Percentiles rank a stretch among this genome's conserved stretches.
These are phyloP conservation scores for Caenorhabditis remanei DNA, from an alignment of 1,140 invertebrate species.

Conservation along the genomic window DNA sequence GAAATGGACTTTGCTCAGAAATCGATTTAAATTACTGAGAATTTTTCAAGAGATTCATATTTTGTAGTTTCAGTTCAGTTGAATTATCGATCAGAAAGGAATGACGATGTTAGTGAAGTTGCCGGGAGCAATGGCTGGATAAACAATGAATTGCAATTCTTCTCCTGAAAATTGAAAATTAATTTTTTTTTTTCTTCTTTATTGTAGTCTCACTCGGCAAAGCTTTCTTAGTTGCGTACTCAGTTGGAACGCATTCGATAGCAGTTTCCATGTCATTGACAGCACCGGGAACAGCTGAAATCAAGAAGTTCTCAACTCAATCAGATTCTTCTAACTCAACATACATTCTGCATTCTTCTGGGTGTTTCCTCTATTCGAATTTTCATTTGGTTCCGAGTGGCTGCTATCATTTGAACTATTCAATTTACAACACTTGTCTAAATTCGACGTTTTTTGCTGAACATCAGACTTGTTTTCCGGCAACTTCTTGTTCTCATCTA, in stretches of 20 bases:
- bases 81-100: neutral
- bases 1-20: too few relatives aligned
- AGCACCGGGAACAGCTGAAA: neutral
- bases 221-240: slow-evolving; percentile 15
- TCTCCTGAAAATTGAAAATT: neutral
- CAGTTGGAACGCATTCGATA: slow-evolving; percentile 7
- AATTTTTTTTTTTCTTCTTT: neutral
- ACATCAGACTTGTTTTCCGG: neutral
- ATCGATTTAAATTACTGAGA: too few relatives aligned
- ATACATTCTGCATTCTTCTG: neutral
- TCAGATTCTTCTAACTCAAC: neutral
- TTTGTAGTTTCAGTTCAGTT: neutral
- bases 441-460: neutral
- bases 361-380: neutral
- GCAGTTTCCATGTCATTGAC: slow-evolving; percentile 20
- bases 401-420: slow-evolving; percentile 20
- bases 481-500: slow-evolving; percentile 19
- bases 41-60: too few relatives aligned
- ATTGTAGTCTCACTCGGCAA: neutral
- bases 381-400: neutral
- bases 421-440: slow-evolving; percentile 9
- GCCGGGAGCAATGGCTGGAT: neutral
- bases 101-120: slow-evolving; percentile 17
- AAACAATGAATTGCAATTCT: slow-evolving; percentile 9
- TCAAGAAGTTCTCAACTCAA: neutral